Base-by-base conservation (phyloP, 2,797 vertebrate species). In the Valencia hispanica region DNA sequence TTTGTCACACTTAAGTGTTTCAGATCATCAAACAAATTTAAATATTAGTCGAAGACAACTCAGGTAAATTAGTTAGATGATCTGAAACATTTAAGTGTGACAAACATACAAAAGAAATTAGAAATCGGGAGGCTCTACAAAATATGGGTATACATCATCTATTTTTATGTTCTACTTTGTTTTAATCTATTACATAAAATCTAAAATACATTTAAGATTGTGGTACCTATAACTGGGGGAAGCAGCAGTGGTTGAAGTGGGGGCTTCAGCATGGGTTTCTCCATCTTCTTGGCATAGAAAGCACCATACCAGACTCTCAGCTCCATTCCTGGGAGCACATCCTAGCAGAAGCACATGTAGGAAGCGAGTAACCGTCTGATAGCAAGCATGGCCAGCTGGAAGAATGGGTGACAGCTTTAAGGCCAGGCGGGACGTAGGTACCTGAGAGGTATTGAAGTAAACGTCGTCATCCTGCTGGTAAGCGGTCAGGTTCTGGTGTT, bases 211-310 rank as follows among this genome's bases (percentile, higher is more conserved):
- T 22, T 15, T 4, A 27, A 15, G 65, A 27, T 17, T 45, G 65
- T 17, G 15, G 15, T 15, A 1, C 61, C 32, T 15, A 47, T 86
- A 96, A 95, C 95, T 84, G 86, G 34, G 18, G 79, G 70, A 73
- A 83, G 75, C 14, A 83, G 79, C 2, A 82, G 84, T 0, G 86
- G 90, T n/a, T 83, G 85, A 78, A 94, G 79, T 32, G 95, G 94
- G 74, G 96, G 94, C 91, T 95, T 97, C 79, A 99, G 94, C 92
- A 97, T 78, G 36, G 96, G 95, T 89, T 95, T 98, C 91, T 99
- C 97, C 97, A 99, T 99, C 96, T 96, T 99, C 93, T 98, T 98
- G 88, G 97, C 98, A 1, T 99, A 99, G 92, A 99, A 99, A 74
- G 97, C 98, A 22, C 98, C 98, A 5, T 99, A 99, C 98, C 98